Evolutionary conservation across 53 echinoderm and acorn worm genomes (phyloP).

Genomic region (Crossaster papposus): DNA sequence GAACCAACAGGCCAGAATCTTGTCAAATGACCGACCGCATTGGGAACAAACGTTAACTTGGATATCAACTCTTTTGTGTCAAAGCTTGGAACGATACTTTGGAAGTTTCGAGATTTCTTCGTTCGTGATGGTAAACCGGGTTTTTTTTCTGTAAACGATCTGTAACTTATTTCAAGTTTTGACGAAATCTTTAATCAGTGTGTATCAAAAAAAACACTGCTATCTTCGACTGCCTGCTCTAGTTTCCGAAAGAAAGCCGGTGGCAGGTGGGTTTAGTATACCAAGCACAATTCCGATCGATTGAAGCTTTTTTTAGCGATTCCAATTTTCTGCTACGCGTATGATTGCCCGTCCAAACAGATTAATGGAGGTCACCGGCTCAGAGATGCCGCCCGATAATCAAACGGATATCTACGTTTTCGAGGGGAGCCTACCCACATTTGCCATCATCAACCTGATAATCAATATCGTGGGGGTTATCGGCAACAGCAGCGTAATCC

Average conservation of each 20-base stretch:
- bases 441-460: constrained; percentile 20
- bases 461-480: constrained; percentile 69
- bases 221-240: neutral
- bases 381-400: constrained; percentile 8
- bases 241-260: constrained; percentile 12
- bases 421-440: neutral
- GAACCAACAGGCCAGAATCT: neutral
- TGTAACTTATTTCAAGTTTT: neutral
- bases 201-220: neutral
- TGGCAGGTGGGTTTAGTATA: constrained; percentile 13
- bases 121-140: neutral
- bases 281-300: neutral
- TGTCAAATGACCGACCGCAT: neutral
- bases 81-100: neutral
- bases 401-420: neutral
- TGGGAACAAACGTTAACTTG: neutral
- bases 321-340: constrained; percentile 12
- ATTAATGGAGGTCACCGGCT: constrained; percentile 22
- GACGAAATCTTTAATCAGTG: neutral
- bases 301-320: neutral
- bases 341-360: neutral
- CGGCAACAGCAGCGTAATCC: constrained; percentile 81
- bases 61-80: neutral
- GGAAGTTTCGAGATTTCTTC: neutral
- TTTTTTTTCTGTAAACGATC: neutral